Evolutionary conservation across 2,888 invertebrate genomes (phyloP), one percentile per base, ranked within the genome.

Genomic region (Cremastinae sp.): DNA sequence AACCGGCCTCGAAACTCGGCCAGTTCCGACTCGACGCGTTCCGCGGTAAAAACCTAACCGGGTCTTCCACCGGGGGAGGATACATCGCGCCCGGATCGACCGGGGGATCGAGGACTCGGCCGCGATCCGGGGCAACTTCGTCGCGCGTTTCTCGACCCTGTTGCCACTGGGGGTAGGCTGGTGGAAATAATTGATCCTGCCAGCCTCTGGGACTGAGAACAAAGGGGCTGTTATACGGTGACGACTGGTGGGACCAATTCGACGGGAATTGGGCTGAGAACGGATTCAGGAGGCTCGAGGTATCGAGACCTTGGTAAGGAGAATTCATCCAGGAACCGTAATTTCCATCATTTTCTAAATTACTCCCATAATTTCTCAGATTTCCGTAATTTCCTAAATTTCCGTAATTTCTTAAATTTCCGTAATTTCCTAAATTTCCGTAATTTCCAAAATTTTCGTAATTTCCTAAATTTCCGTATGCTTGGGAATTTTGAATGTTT

Each of bases 171-270:
- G 58, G 47, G 56, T 73, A 61, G 8, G 14, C 14, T 2, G 45
- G 41, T 28, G 69, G 53, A 47, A 64, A 38, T 12, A 45, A 47
- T 22, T 56, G 61, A 22, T 66, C 16, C 45, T 51, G 68, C 72
- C 66, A 68, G 3, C 22, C 8, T 12, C 34, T 12, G 8, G 22
- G 22, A 20, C 18, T 34, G 9, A n/a, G 16, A 28, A 41, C 41
- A 7, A 53, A 28, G 3, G 61, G 49, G 62, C 45, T 43, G 20
- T 36, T 4, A 1, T 41, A 12, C 1, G 16, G 22, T 12, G 64
- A 8, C 12, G 34, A 65, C 20, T 61, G 66, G n/a, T 65, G 74
- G 1, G 76, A 47, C 69, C 73, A 76, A 53, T 74, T 76, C 3
- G 47, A 16, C 5, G 51, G 38, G 7, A 49, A 53, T 12, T 45